Percentiles rank a stretch among this genome's conserved stretches.
phyloP scores from a whole-genome alignment of 2,797 vertebrate species.

The Podargus strigoides region DNA sequence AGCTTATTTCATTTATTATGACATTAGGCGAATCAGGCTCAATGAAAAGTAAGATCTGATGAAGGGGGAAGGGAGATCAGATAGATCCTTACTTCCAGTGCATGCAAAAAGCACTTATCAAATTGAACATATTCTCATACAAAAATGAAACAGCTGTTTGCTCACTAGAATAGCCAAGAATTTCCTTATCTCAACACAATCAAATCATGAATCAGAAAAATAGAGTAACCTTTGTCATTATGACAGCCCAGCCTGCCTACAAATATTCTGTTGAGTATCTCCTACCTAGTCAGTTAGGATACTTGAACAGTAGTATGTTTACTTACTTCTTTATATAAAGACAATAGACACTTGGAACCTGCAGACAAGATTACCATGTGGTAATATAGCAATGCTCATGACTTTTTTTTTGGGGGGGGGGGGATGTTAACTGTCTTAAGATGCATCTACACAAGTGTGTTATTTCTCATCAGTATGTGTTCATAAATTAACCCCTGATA shows the following conservation, averaged over 20 bases:
- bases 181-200: not conserved
- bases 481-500: not conserved
- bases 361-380: not conserved
- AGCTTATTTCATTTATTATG: not conserved
- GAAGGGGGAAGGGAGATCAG: rapidly evolving
- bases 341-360: not conserved
- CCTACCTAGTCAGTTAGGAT: not conserved
- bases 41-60: not conserved
- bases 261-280: not conserved
- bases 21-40: not conserved
- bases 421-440: not conserved
- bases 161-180: not conserved
- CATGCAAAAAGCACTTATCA: not conserved
- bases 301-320: not conserved
- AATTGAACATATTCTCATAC: not conserved
- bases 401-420: too few relatives aligned
- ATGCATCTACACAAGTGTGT: not conserved
- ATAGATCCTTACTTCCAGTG: not conserved
- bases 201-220: not conserved
- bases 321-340: not conserved
- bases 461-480: not conserved
- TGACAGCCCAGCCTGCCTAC: not conserved
- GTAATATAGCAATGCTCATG: not conserved
- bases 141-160: not conserved
- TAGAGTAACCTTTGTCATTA: not conserved